These are phyloP conservation scores for Turnix velox DNA, from an alignment of 2,113 vertebrate species.

Conservation along the genomic window DNA sequence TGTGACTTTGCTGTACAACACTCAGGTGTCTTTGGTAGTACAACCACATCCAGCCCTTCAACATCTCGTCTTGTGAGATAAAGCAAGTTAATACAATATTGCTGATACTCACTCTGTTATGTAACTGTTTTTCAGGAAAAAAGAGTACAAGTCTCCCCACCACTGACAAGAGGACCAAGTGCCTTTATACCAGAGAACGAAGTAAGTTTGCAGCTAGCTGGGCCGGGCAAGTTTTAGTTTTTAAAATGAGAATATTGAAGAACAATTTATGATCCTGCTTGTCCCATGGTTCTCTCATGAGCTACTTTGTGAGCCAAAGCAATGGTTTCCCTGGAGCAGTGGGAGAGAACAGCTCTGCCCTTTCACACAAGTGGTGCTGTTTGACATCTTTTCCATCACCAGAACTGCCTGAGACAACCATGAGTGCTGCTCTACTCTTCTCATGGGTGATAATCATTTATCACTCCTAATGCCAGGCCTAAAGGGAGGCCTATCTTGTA, in stretches of 20 bases:
- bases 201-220: slow-evolving; percentile 58
- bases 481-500: not conserved
- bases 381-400: not conserved
- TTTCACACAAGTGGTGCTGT: not conserved
- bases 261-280: not conserved
- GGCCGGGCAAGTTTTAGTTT: not conserved
- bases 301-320: not conserved
- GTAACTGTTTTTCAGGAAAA: slow-evolving; percentile 73
- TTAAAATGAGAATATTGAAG: not conserved
- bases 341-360: not conserved
- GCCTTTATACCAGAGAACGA: slow-evolving; percentile 87
- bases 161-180: slow-evolving; percentile 83
- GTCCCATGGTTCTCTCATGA: not conserved
- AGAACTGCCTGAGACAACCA: fast-evolving
- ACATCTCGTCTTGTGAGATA: not conserved
- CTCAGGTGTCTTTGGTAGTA: not conserved
- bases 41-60: not conserved
- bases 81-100: not conserved
- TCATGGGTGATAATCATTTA: fast-evolving
- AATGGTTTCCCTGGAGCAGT: not conserved
- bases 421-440: not conserved
- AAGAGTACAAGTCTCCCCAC: slow-evolving; percentile 74
- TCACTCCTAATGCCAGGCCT: not conserved
- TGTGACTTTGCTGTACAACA: not conserved
- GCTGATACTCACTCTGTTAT: not conserved